Base-by-base conservation (phyloP, 2,888 invertebrate species). In the Scaptomyza cyrtandrae region DNA sequence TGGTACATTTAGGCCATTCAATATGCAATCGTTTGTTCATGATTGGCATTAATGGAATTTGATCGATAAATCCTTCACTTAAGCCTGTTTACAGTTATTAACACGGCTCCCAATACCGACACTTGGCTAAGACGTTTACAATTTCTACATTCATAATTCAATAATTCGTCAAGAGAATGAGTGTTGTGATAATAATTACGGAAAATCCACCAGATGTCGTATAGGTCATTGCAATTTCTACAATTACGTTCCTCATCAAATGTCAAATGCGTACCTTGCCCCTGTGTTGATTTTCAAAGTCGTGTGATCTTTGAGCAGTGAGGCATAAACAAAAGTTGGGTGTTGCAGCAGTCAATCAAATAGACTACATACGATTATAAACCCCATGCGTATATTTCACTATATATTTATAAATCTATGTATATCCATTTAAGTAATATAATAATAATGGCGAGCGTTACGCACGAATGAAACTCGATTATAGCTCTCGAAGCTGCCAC, bases 141-240 rank as follows among this genome's bases (percentile, higher is more conserved):
- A 27, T 13, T 41, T 24, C 3, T 27, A 35, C 27, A 29, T 3
- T 27, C 24, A 11, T 5, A 16, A n/a, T 11, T 14, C 5, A 6
- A 16, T 6, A 14, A 14, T 29, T 29, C 35, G 57, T 44, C 56
- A 60, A 54, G n/a, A 24, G 24, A 27, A 9, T 43, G n/a, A 13
- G 16, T 9, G 33, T 54, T 54, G 37, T 13, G 16, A 2, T 4
- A 10, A 45, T 64, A 64, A 69, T 69, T 46, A 69, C 57, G 75
- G 58, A 78, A 65, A 67, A 68, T 70, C 53, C 3, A 64, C 61
- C 85, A 86, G 87, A 60, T 86, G 85, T 61, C 50, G 39, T 53
- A 39, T 49, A 53, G 56, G 55, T 55, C 67, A 60, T 27, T 57
- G n/a, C 70, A 53, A 74, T 78, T 75, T 37, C 14, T 52, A 35